Evolutionary conservation across 2,113 vertebrate genomes (phyloP), one percentile per base, ranked within the genome.

Genomic region (Bettongia penicillata): DNA sequence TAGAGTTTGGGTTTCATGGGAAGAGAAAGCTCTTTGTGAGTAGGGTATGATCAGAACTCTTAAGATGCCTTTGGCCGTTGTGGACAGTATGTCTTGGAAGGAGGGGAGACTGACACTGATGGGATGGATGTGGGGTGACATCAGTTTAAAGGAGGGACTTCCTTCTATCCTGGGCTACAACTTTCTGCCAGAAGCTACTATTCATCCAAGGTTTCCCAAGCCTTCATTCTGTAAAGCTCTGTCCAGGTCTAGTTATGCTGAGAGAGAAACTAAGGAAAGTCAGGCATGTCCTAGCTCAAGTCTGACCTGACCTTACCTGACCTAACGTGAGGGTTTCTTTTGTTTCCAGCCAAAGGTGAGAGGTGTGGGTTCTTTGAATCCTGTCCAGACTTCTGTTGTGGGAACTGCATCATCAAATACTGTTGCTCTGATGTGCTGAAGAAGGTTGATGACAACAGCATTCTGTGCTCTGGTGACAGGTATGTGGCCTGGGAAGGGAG

Each of bases 371-470:
- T 55, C 28, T 93, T 51, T 19, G 14, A 55, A 48, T 93, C 61
- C 96, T 98, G 98, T 77, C 97, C 97, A 26, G 0, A 47, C 26
- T 98, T 98, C 96, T 98, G 98, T 97, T 98, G 98, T 51, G 98
- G 98, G 43, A 90, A 90, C 53, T 97, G 98, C 90, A 0, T 22
- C 0, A 0, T 1, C 93, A 91, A 2, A 25, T 98, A 96, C 57
- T 98, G 98, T 92, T 98, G 98, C 90, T 98, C 97, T 3, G 37
- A 98, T 0, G 3, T 0, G 0, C 0, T 43, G 8, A 95, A 97
- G 53, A 98, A 53, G 92, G 90, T 96, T 25, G 89, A 89, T 10
- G 93, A 95, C 93, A 68, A 2, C 24, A 5, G 28, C 98, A 98
- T 49, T 0, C 0, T 24, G 51, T 47, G 47, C 0, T 8, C 3